phyloP scores from a whole-genome alignment of 2,888 invertebrate genomes.

The Gortyna flavago region DNA sequence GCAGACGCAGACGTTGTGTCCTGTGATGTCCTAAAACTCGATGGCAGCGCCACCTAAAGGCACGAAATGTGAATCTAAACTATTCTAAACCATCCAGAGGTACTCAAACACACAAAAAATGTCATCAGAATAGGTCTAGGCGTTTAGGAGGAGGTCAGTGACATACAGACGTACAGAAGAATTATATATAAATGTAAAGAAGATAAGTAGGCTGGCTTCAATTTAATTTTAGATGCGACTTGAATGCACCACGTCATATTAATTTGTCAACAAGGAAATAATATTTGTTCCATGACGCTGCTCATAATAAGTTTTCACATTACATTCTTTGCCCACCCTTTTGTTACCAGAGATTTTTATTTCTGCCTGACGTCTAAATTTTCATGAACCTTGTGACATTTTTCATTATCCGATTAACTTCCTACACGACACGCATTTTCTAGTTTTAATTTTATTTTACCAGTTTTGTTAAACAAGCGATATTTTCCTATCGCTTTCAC shows the following conservation, averaged over 20 bases:
- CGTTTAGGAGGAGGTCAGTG: not conserved
- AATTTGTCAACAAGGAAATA: conserved; percentile 48
- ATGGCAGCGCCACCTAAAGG: not conserved
- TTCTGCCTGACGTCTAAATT: not conserved
- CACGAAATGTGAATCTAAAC: not conserved
- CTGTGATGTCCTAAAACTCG: not conserved
- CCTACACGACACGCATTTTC: not conserved
- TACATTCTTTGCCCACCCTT: not conserved
- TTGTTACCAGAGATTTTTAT: conserved; percentile 2
- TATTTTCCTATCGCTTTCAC: not conserved
- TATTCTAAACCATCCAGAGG: not conserved
- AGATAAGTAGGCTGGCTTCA: not conserved
- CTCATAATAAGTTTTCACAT: conserved; percentile 59
- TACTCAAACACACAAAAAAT: not conserved
- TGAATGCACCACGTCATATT: not conserved
- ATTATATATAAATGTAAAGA: not conserved
- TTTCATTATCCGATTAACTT: not conserved
- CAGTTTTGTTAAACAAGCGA: not conserved
- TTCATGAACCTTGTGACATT: not conserved
- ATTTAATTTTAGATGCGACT: not conserved
- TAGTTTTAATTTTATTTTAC: not conserved
- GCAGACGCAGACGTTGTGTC: not conserved
- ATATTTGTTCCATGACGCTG: conserved; percentile 33
- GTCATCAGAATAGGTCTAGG: not conserved
- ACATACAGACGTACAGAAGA: not conserved